Evolutionary conservation across 2,888 invertebrate genomes (phyloP), one percentile per base, ranked within the genome.

Genomic region (Lithophane leautieri): DNA sequence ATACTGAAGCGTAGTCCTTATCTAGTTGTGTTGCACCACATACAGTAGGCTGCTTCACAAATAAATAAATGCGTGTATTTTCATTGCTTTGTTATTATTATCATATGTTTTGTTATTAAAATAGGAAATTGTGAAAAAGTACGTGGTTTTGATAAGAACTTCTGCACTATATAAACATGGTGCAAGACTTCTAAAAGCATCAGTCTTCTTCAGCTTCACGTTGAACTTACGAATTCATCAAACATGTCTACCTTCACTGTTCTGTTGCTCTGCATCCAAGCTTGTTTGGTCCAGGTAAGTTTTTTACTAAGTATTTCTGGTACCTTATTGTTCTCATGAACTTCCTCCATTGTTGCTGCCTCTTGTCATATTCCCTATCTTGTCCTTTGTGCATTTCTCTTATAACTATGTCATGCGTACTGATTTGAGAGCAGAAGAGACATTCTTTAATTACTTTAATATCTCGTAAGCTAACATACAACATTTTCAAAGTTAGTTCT

Each of bases 201-300:
- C 50, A 66, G 28, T 66, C 22, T 66, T 66, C 22, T 66, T 61
- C 28, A 66, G 14, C 50, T 66, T 50, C 50, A 22, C 28, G 50
- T 66, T 66, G 28, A 34, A 52, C 52, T 11, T 52, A 11, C 22
- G 52, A n/a, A n/a, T 4, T 8, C 22, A 6, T 66, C 47, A 28
- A 66, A 50, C 47, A 69, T 69, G 70, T 16, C 44, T 19, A 34
- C 70, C 34, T 70, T 70, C 70, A 11, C 70, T 70, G 12, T 70
- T 70, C 34, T 70, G 70, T n/a, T 47, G 9, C 66, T 66, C 50
- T 66, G 66, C 52, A 28, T 66, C 22, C 66, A 66, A 66, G 66
- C 50, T 66, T 47, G 70, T 34, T 70, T 70, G 47, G 70, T 34
- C 4, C 70, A 70, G 70, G 70, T 70, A 8, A 70, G 70, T 34